Conservation (phyloP, 2,113 vertebrate genomes). For the Engraulis encrasicolus region DNA sequence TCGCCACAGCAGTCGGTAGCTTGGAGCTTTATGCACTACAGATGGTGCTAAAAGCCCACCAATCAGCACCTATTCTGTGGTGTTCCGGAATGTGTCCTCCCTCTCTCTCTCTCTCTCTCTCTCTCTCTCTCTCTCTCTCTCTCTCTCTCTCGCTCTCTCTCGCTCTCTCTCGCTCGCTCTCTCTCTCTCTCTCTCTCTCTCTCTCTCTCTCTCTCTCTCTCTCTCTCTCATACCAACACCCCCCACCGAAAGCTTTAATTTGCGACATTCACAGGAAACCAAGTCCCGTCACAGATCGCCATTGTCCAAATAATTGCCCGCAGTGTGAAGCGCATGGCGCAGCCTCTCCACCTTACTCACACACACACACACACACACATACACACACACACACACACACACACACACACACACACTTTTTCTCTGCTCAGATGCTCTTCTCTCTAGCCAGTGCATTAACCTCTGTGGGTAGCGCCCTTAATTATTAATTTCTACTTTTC, state of each 20-base stretch:
- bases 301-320: conserved; percentile 68
- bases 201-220: conserved; percentile 60
- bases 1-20: conserved; percentile 49
- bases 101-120: background rate
- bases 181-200: conserved; percentile 47
- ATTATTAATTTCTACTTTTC: conserved; percentile 76
- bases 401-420: background rate
- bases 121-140: conserved; percentile 52
- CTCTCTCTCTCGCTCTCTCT: conserved; percentile 37
- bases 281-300: conserved; percentile 58
- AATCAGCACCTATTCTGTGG: conserved; percentile 68
- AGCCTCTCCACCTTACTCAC: conserved; percentile 33
- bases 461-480: conserved; percentile 67
- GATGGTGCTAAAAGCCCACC: conserved; percentile 73
- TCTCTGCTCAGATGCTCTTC: background rate
- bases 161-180: background rate
- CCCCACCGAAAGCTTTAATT: conserved; percentile 71
- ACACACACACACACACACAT: background rate
- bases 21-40: conserved; percentile 62
- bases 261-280: conserved; percentile 62
- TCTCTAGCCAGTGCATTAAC: conserved; percentile 37
- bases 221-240: background rate
- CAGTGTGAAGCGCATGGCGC: conserved; percentile 53
- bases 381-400: no score
- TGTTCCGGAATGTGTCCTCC: background rate